Conservation (phyloP, 1,140 invertebrate species). For the Solenopsis fugax region DNA sequence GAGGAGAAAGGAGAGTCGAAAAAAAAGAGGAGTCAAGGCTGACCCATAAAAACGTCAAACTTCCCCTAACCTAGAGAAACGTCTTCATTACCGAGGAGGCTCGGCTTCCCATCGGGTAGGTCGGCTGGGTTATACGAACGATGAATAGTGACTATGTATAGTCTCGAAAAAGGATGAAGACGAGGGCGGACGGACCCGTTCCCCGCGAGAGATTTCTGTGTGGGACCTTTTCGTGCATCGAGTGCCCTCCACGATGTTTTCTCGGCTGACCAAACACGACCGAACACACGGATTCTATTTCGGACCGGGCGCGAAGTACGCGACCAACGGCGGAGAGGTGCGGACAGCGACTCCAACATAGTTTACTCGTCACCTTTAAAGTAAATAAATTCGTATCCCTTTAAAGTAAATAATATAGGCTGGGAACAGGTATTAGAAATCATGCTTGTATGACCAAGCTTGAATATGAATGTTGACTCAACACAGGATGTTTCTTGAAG, state of each 20-base stretch:
- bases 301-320: constrained; percentile 33
- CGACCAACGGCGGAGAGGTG: constrained; percentile 54
- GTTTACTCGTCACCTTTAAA: constrained; percentile 48
- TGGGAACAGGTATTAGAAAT: constrained; percentile 2
- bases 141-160: constrained; percentile 80
- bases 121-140: constrained; percentile 76
- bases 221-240: constrained; percentile 73
- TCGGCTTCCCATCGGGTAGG: constrained; percentile 80
- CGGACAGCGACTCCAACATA: constrained; percentile 46
- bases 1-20: constrained; percentile 64
- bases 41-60: constrained; percentile 87
- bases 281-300: constrained; percentile 56
- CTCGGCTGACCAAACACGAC: constrained; percentile 72
- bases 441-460: neutral
- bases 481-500: neutral
- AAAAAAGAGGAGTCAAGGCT: constrained; percentile 80
- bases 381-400: constrained; percentile 47
- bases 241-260: constrained; percentile 75
- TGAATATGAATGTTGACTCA: constrained; percentile 1
- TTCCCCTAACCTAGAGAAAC: constrained; percentile 87
- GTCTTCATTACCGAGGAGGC: constrained; percentile 85
- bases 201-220: constrained; percentile 73
- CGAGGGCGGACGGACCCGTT: constrained; percentile 68
- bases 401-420: constrained; percentile 32
- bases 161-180: constrained; percentile 74